phyloP scores from a whole-genome alignment of 2,797 vertebrate species.

The Austrolebias charrua region DNA sequence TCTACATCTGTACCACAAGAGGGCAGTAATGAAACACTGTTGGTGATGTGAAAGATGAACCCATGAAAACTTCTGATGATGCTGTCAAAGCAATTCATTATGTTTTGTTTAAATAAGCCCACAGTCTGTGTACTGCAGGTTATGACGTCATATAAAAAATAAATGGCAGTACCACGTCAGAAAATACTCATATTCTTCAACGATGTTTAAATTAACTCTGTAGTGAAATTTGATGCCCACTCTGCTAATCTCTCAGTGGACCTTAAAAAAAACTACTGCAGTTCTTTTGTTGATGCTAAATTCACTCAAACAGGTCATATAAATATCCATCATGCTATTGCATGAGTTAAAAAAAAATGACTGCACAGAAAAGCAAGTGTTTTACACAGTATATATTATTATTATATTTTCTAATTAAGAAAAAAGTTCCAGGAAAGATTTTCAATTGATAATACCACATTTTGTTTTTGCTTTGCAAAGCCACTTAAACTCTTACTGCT shows the following conservation, averaged over 20 bases:
- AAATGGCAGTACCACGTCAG: not conserved
- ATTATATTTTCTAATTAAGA: too few relatives aligned
- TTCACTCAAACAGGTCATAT: not conserved
- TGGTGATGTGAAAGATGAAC: slow-evolving; percentile 4
- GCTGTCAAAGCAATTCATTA: slow-evolving; percentile 8
- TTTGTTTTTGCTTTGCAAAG: slow-evolving; percentile 41
- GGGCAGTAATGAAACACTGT: slow-evolving; percentile 37
- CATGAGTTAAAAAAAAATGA: not conserved
- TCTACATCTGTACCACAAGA: slow-evolving; percentile 48
- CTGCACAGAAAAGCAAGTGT: not conserved
- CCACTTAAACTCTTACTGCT: not conserved
- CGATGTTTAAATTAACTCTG: not conserved
- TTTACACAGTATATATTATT: slow-evolving; percentile 4
- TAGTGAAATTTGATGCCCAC: not conserved
- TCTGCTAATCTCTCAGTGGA: slow-evolving; percentile 4
- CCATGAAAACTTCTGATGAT: slow-evolving; percentile 7
- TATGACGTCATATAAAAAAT: slow-evolving; percentile 18
- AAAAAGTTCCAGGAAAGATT: slow-evolving; percentile 17
- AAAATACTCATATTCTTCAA: too few relatives aligned
- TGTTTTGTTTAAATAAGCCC: slow-evolving; percentile 4
- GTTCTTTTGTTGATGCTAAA: accelerated
- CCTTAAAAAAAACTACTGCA: accelerated
- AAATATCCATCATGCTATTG: not conserved
- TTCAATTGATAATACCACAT: slow-evolving; percentile 49
- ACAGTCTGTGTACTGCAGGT: not conserved